Evolutionary conservation across 2,797 vertebrate species (phyloP), one percentile per base, ranked within the genome.

Genomic region (Sus cebifrons): DNA sequence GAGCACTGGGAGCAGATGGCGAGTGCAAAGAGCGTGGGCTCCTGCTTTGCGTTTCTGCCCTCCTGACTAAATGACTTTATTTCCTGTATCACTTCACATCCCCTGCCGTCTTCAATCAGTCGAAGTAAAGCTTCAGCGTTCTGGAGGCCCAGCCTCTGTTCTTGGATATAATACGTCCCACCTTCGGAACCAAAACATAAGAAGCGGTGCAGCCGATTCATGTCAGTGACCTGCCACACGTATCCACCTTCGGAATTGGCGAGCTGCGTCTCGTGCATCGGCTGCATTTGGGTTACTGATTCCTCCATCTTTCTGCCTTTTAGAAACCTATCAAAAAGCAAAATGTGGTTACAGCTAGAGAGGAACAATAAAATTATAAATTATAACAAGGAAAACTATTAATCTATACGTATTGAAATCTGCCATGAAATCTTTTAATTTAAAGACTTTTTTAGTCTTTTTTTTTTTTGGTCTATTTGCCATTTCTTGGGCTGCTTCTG

Each of bases 1-100:
- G 99, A 98, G 86, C 99, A 99, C 97, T 99, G 99, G 0, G 99
- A 99, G 97, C 99, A 99, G 95, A 99, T 68, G 5, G 99, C 99
- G 85, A 99, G 98, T 11, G 99, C 99, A 62, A 99, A 99, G 56
- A 99, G 98, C 58, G 98, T 94, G 0, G 99, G 99, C 67, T 99
- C 98, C 6, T 98, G 98, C 40, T 98, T 98, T 16, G 99, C 98
- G 1, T 98, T 98, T 91, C 97, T 98, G 64, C 99, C 99, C 74
- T 99, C 99, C 93, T 98, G 98, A 88, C 98, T 97, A 64, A 99
- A 99, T 0, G 98, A 98, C 96, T 98, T 99, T 81, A 99, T 99
- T 97, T 99, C 99, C 79, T 99, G 99, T 60, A 99, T 99, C 86
- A 99, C 99, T 97, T 99, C 99, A 23, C 98, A 94, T 1, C 99